phyloP scores from a whole-genome alignment of 2,888 invertebrate genomes.

The Spisula subtruncata region DNA sequence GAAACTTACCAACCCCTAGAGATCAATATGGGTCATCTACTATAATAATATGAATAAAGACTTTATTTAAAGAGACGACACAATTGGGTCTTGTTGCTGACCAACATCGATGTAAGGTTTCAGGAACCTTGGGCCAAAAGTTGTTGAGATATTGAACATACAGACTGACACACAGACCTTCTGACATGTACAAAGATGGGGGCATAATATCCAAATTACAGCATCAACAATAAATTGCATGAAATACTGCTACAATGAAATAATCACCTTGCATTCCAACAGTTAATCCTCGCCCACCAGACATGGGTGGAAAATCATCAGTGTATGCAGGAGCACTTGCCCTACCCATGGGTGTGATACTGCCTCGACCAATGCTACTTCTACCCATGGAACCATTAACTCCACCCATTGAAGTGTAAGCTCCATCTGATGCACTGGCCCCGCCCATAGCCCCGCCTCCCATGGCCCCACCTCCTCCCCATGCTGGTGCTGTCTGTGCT shows the following conservation, averaged over 20 bases:
- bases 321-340: background rate
- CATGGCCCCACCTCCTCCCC: background rate
- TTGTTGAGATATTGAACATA: no score
- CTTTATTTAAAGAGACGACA: no score
- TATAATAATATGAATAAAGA: no score
- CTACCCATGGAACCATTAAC: background rate
- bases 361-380: background rate
- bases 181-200: no score
- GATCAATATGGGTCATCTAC: no score
- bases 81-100: no score
- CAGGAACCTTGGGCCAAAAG: no score
- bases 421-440: background rate
- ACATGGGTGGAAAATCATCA: constrained; percentile 40
- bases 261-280: constrained; percentile 52
- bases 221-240: background rate
- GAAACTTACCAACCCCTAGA: no score
- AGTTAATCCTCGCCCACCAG: constrained; percentile 50
- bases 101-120: no score
- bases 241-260: background rate
- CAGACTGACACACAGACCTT: no score
- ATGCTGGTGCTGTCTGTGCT: background rate
- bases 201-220: no score
- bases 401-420: background rate
- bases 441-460: background rate
- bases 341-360: constrained; percentile 20